A percentile compares a stretch with the other conserved stretches of the same genome.
phyloP scores from a whole-genome alignment of 2,113 vertebrate genomes.

The Chaetodon trifascialis region DNA sequence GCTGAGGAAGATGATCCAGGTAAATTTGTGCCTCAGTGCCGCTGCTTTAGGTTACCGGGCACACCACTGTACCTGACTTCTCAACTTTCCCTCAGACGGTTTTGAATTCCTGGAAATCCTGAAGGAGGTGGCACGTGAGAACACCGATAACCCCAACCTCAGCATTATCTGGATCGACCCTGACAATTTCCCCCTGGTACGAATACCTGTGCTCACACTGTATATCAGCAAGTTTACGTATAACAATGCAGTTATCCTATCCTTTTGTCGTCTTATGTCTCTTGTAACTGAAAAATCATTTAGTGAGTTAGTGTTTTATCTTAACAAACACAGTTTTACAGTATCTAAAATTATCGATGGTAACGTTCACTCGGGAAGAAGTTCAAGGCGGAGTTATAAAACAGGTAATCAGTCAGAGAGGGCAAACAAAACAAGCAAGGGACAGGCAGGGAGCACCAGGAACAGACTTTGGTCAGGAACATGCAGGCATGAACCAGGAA shows the following conservation, averaged over 20 bases:
- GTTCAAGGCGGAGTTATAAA: neutral
- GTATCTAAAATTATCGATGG: no score
- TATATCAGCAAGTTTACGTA: neutral
- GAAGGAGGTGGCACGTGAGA: conserved; percentile 93
- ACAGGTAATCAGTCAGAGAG: neutral
- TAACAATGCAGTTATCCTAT: no score
- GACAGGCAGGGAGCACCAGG: no score
- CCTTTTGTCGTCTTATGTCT: no score
- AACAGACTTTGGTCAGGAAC: no score
- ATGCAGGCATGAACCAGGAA: no score
- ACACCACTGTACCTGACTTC: neutral
- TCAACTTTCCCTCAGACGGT: conserved; percentile 84
- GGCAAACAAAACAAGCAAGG: neutral
- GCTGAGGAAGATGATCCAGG: conserved; percentile 93
- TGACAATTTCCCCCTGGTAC: conserved; percentile 93
- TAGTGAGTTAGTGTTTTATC: no score
- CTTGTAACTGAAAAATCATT: no score
- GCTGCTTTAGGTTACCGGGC: no score
- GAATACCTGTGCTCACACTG: neutral
- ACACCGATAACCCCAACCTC: conserved; percentile 92
- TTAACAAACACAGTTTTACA: no score
- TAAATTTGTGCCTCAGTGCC: conserved; percentile 43
- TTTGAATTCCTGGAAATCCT: conserved; percentile 93
- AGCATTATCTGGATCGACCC: conserved; percentile 97
- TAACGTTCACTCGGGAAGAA: no score